These are phyloP conservation scores for Orchesella cincta DNA, from an alignment of 1,140 invertebrate species.

Conservation along the genomic window DNA sequence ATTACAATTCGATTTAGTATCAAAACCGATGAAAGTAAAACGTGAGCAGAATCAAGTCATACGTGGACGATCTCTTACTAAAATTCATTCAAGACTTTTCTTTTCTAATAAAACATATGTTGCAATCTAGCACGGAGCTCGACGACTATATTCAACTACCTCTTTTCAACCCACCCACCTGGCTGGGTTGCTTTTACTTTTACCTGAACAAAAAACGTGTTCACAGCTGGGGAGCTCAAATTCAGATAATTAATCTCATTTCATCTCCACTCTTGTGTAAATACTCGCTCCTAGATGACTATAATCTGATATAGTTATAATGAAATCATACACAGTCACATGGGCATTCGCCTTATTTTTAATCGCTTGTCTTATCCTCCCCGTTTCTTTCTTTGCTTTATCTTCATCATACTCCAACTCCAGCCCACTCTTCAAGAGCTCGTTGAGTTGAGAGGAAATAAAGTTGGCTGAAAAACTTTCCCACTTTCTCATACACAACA, in stretches of 20 bases:
- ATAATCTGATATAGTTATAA: not conserved
- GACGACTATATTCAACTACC: not conserved
- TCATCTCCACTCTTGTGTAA: not conserved
- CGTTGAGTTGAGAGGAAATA: not conserved
- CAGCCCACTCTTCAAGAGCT: not conserved
- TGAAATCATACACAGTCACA: not conserved
- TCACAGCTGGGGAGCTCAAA: not conserved
- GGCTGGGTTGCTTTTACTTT: not conserved
- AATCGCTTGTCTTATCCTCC: not conserved
- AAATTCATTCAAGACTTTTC: not conserved
- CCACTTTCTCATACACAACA: not conserved
- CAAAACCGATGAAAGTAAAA: not conserved
- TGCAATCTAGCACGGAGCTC: too few species aligned
- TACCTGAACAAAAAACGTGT: not conserved
- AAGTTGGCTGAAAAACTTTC: not conserved
- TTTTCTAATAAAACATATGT: too few species aligned
- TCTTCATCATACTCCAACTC: not conserved
- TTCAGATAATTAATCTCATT: conserved; percentile 22
- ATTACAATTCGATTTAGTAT: too few species aligned
- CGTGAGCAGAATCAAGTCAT: not conserved
- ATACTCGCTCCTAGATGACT: not conserved
- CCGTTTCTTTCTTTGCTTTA: not conserved
- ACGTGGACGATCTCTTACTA: not conserved
- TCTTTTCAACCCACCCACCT: not conserved
- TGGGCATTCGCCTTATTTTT: not conserved